Base-by-base conservation (phyloP, 1,140 invertebrate species). In the Cardiocondyla obscurior region DNA sequence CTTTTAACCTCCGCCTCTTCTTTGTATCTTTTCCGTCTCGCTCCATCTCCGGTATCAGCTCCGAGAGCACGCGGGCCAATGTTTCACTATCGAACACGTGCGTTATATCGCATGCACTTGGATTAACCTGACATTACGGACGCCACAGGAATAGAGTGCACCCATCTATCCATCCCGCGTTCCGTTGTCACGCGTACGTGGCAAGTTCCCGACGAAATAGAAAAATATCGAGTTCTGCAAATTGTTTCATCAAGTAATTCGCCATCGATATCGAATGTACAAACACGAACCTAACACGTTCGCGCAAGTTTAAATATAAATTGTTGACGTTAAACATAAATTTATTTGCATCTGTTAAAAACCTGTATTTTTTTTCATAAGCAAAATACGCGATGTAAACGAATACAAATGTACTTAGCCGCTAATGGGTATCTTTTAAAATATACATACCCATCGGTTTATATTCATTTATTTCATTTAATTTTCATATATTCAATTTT, bases 41-140 rank as follows among this genome's bases (percentile, higher is more conserved):
- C 22, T 36, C 36, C 12, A 16, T 22, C 8, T 33, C 46, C 46
- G 77, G 19, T 19, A 16, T 22, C 7, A n/a, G n/a, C 22, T 39
- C 33, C 22, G 28, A 44, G 28, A 39, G 16, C 30, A 12, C 22
- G 14, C 74, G 72, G 72, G 25, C 33, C 58, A 28, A 67, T 73
- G 77, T 33, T 70, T 84, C 36, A 42, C 58, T 55, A 36, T 51
- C 64, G 46, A 46, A 67, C 36, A 81, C 49, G 30, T 65, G 44
- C 74, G 44, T 77, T 77, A 67, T 42, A 77, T 42, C 60, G 33
- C 51, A 28, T 28, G 16, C 46, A 12, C 22, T 39, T 33, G 62
- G 74, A 79, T 79, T 79, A 79, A 55, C 36, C 25, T 69, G 62
- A 79, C 25, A 79, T 79, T 69, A 79, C 33, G 16, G 3, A 14